Conservation (phyloP, 2,797 vertebrate genomes). For the Alcedo atthis region DNA sequence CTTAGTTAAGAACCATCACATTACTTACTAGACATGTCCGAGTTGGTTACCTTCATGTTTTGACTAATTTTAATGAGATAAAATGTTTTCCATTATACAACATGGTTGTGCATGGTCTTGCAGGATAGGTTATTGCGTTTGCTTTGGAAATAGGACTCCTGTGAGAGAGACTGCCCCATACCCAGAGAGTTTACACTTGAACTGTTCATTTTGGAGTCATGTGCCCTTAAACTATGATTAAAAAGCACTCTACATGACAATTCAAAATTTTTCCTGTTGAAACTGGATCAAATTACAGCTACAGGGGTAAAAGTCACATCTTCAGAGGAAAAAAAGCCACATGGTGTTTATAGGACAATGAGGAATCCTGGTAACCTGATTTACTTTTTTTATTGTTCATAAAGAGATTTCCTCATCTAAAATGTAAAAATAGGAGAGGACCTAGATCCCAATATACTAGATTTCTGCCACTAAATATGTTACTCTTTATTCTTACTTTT, state of each 20-base stretch:
- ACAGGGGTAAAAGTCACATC: accelerated
- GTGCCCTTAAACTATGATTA: background rate
- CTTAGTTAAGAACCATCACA: background rate
- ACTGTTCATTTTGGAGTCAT: background rate
- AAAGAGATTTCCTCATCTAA: background rate
- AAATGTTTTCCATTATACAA: background rate
- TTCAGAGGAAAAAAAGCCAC: background rate
- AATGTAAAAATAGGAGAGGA: background rate
- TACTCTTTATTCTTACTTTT: background rate
- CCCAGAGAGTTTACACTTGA: background rate
- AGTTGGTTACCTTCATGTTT: background rate
- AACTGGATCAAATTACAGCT: background rate
- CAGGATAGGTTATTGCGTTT: accelerated
- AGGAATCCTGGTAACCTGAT: background rate
- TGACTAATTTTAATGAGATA: background rate
- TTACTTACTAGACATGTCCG: background rate
- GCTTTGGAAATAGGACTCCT: background rate
- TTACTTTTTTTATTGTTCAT: background rate
- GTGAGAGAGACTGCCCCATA: background rate
- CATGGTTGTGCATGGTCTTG: background rate
- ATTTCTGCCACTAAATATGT: background rate
- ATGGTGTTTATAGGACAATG: background rate
- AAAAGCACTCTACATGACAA: accelerated
- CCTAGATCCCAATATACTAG: background rate
- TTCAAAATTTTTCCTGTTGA: background rate